Base-by-base conservation (phyloP, 2,888 invertebrate genomes). In the Leptopterna dolabrata region DNA sequence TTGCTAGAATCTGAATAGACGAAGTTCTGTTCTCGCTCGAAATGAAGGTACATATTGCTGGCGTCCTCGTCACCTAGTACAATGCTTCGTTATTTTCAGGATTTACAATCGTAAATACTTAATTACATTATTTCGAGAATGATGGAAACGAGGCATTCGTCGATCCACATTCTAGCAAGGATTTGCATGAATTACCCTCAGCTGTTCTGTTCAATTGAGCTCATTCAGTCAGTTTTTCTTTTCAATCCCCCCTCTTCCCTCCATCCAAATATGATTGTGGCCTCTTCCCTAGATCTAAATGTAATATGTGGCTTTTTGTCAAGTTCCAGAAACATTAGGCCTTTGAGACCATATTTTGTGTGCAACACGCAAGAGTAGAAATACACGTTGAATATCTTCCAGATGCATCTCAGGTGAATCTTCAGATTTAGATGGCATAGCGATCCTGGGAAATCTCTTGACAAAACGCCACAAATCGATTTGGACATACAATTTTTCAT, bases 1-100 rank as follows among this genome's bases (percentile, higher is more conserved):
- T 88, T 88, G 87, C 87, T 55, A 78, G 83, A 76, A 83, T 45
- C 80, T 87, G 36, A 86, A 88, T 84, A 76, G 41, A 55, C 45
- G 36, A 36, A 36, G 29, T n/a, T 27, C 24, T 71, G n/a, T 19
- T 71, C 71, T 55, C 11, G 19, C 55, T 55, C 4, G 16, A 55
- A 55, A 55, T 4, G n/a, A 4, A 55, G 19, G n/a, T n/a, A n/a
- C n/a, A n/a, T 55, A n/a, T 4, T n/a, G 11, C 55, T 55, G 19
- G 11, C 16, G 70, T 36, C 7, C 7, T 36, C 2, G 7, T 36
- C 36, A 36, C 36, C 36, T 7, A 2, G 36, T 7, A 7, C 36
- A 36, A 36, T 2, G 36, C 36, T 36, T 7, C 7, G 36, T 36
- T 36, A 36, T 36, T 36, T 4, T 2, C 7, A 7, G 36, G 36